Evolutionary conservation across 2,113 vertebrate species (phyloP), one percentile per base, ranked within the genome.

Genomic region (Oreochromis niloticus): DNA sequence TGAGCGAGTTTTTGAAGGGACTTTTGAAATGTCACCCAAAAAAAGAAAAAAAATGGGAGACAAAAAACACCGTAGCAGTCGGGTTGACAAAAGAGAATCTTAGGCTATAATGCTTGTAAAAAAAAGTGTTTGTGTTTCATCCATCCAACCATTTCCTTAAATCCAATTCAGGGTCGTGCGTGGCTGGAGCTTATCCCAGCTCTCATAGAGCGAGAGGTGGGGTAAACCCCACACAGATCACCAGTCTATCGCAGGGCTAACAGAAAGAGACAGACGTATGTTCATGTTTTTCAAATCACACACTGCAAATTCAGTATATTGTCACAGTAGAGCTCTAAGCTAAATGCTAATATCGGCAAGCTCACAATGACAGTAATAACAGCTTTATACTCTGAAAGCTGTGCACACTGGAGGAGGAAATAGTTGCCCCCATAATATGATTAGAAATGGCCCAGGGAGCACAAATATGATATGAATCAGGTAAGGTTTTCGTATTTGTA

Each of bases 51-150:
- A 48, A 19, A 4, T 4, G 2, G 36, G 39, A 71, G 63, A 24
- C 1, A 0, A 75, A 48, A 2, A 73, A 75, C 8, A 10, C 0
- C 0, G 41, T 22, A 73, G 68, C 41, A 75, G 22, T 43, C 6
- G 4, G 68, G 22, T 48, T 75, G 68, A 75, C 68, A 48, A 75
- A 30, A 75, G 14, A 17, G 14, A 30, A 48, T 46, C 68, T 27
- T 73, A 46, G 14, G 24, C 16, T 16, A 52, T 50, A 13, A 32
- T 52, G 16, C 73, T n/a, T 52, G 6, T 19, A 17, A 46, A 27
- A 48, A 71, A n/a, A 71, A 73, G 22, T 48, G 68, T 50, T 48
- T 78, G 24, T 78, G 71, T 50, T 78, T 78, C 71, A 78, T 50
- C 71, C 43, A 50, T 30, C 71, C 41, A 19, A 17, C 36, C 36